Evolutionary conservation across 2,113 vertebrate species (phyloP).

Genomic region (Deroptyus accipitrinus): DNA sequence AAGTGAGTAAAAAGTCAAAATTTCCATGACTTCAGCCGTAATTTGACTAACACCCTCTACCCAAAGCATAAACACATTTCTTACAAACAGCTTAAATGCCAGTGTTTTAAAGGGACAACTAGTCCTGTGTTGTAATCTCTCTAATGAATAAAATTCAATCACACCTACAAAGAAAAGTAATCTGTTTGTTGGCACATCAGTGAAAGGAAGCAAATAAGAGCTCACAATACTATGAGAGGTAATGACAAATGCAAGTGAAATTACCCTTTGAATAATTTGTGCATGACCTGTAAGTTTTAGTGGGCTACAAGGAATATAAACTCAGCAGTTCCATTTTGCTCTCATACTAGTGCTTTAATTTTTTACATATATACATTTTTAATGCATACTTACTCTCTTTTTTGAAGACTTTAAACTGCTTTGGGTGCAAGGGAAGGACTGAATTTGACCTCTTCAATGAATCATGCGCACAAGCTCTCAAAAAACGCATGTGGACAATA

Average conservation of each 20-base stretch:
- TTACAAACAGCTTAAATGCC: not conserved
- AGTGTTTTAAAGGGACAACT: not conserved
- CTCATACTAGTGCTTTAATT: not conserved
- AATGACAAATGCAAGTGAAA: not conserved
- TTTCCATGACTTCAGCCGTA: conserved; percentile 15
- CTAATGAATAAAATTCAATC: conserved; percentile 11
- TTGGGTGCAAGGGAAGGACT: not conserved
- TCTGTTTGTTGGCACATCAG: not conserved
- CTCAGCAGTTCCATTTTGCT: not conserved
- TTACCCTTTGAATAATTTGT: not conserved
- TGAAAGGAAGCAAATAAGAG: conserved; percentile 16
- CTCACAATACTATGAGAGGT: not conserved
- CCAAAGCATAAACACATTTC: conserved; percentile 4
- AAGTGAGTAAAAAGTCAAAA: not conserved
- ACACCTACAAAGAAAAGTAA: not conserved
- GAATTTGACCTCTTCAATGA: not conserved
- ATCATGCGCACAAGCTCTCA: not conserved
- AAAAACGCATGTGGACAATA: not conserved
- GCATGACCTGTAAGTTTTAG: not conserved
- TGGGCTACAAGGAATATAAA: not conserved
- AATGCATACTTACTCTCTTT: not conserved
- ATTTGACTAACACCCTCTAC: not conserved
- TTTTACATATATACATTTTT: not conserved
- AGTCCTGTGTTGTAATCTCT: not conserved
- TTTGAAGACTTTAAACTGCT: not conserved